Conservation (phyloP, 1,140 invertebrate genomes). For the Aphis gossypii region DNA sequence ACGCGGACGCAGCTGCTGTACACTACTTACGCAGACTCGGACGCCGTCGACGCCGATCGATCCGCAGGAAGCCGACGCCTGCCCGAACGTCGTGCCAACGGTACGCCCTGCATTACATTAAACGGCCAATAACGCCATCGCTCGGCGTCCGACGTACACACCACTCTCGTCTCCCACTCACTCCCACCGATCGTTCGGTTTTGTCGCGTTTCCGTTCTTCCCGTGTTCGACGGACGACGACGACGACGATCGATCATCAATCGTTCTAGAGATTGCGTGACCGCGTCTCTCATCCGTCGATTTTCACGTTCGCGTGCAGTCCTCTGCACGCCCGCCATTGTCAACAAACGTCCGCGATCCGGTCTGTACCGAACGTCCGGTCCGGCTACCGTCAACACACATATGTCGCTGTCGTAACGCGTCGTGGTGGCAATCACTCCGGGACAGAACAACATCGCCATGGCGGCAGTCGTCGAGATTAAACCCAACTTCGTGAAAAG, state of each 20-base stretch:
- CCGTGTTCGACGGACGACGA: no score
- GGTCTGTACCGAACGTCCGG: neutral
- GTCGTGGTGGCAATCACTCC: neutral
- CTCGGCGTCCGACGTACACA: neutral
- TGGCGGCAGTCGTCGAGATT: neutral
- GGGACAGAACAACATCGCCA: neutral
- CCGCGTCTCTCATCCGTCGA: neutral
- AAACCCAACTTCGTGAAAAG: slow-evolving; percentile 49
- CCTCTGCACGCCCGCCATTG: neutral
- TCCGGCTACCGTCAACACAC: neutral
- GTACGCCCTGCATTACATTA: neutral
- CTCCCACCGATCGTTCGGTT: neutral
- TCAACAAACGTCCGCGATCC: neutral
- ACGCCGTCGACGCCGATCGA: neutral
- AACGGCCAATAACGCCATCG: neutral
- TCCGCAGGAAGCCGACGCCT: neutral
- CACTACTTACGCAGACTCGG: neutral
- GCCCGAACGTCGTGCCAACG: neutral
- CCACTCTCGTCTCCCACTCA: neutral
- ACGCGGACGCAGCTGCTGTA: neutral
- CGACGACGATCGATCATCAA: neutral
- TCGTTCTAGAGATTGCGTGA: neutral
- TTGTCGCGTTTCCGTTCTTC: neutral
- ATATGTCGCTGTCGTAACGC: neutral
- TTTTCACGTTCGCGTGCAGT: neutral